These are phyloP conservation scores for Anneissia japonica DNA, from an alignment of 35 echinoderm and acorn worm genomes.

Conservation along the genomic window DNA sequence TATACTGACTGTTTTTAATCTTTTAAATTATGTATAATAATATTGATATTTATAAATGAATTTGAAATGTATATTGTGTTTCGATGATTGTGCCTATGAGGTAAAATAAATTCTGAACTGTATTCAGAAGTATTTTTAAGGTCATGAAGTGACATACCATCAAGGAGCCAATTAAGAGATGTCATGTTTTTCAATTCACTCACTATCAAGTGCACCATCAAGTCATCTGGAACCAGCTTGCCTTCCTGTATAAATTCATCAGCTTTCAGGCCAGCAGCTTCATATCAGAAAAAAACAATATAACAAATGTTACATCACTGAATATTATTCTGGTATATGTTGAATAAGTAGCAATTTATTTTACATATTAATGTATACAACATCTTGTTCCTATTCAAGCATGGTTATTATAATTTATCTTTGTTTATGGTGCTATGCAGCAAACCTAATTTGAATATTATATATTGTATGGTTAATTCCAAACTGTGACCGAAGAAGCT, in stretches of 20 bases:
- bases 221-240: constrained; percentile 73
- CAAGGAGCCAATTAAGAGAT: constrained; percentile 61
- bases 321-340: too few species aligned
- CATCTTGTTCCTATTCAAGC: too few species aligned
- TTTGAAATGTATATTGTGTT: not conserved
- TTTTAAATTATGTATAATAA: not conserved
- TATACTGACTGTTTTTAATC: not conserved
- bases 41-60: not conserved
- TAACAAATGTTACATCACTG: too few species aligned
- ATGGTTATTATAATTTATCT: too few species aligned
- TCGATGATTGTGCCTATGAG: not conserved
- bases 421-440: too few species aligned
- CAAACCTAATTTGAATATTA: too few species aligned
- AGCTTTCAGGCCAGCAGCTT: constrained; percentile 62
- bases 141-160: constrained; percentile 49
- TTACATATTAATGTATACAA: too few species aligned
- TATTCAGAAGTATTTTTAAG: not conserved
- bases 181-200: constrained; percentile 57
- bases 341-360: too few species aligned
- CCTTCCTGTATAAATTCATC: constrained; percentile 64
- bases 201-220: constrained; percentile 71
- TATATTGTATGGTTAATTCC: too few species aligned
- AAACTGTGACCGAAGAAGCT: too few species aligned
- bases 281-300: not conserved
- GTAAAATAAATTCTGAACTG: not conserved